A percentile compares a stretch with the other conserved stretches of the same genome.
Evolutionary conservation across 2,888 invertebrate species (phyloP).

Genomic region (Drosophila lacicola): DNA sequence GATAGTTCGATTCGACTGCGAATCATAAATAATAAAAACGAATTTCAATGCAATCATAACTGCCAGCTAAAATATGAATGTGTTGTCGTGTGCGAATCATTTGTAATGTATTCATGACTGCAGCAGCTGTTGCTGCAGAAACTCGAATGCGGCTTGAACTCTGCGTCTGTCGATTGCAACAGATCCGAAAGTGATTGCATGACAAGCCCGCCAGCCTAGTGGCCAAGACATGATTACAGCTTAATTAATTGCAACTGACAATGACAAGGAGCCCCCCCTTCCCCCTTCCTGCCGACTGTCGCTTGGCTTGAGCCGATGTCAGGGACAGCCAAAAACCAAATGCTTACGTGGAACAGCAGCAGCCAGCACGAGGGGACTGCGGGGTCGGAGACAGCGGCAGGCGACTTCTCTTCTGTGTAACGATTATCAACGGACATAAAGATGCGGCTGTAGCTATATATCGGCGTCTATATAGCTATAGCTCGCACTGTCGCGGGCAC

Average conservation of each 20-base stretch:
- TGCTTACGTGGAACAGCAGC: background rate
- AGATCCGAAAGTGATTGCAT: slow-evolving; percentile 54
- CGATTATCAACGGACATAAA: slow-evolving; percentile 28
- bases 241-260: slow-evolving; percentile 63
- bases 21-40: slow-evolving; percentile 6
- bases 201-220: slow-evolving; percentile 15
- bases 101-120: slow-evolving; percentile 27
- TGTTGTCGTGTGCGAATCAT: slow-evolving; percentile 13
- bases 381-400: background rate
- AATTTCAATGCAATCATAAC: slow-evolving; percentile 19
- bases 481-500: slow-evolving; percentile 17
- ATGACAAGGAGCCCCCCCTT: slow-evolving; percentile 53
- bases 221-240: slow-evolving; percentile 76
- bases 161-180: slow-evolving; percentile 42
- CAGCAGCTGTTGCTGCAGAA: slow-evolving; percentile 12
- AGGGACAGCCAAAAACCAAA: slow-evolving; percentile 52
- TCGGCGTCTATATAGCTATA: background rate
- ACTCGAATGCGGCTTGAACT: slow-evolving; percentile 37
- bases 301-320: slow-evolving; percentile 37
- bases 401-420: slow-evolving; percentile 18
- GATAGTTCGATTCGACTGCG: slow-evolving; percentile 1
- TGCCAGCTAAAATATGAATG: slow-evolving; percentile 13
- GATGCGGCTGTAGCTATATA: slow-evolving; percentile 7
- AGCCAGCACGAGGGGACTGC: background rate
- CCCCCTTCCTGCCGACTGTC: background rate